Conservation (phyloP, 2,797 vertebrate species). For the Rhabdomys pumilio region DNA sequence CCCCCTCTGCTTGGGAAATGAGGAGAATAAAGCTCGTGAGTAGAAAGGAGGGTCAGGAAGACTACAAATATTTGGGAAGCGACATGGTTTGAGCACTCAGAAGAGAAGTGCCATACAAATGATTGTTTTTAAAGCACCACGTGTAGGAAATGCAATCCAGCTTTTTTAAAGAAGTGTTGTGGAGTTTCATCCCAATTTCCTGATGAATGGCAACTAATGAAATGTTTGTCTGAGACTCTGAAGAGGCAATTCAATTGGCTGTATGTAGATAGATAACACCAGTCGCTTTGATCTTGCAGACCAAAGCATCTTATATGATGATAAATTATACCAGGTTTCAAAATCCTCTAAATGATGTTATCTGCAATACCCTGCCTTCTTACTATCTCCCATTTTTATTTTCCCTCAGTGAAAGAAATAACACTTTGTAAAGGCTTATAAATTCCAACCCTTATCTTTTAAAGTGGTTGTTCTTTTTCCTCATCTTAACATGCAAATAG, state of each 20-base stretch:
- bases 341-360: slow-evolving; percentile 57
- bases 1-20: not conserved
- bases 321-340: slow-evolving; percentile 74
- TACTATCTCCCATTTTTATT: slow-evolving; percentile 61
- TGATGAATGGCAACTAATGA: slow-evolving; percentile 82
- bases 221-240: slow-evolving; percentile 81
- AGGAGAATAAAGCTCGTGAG: not conserved
- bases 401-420: slow-evolving; percentile 63
- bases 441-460: slow-evolving; percentile 75
- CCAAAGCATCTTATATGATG: slow-evolving; percentile 71
- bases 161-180: slow-evolving; percentile 65
- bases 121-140: slow-evolving; percentile 69
- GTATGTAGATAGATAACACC: slow-evolving; percentile 50
- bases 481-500: slow-evolving; percentile 72
- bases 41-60: slow-evolving; percentile 25
- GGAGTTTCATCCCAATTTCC: slow-evolving; percentile 78
- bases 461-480: slow-evolving; percentile 59
- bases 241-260: slow-evolving; percentile 74
- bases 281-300: slow-evolving; percentile 73
- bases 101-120: slow-evolving; percentile 50
- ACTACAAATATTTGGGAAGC: slow-evolving; percentile 70
- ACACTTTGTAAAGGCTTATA: slow-evolving; percentile 69
- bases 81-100: slow-evolving; percentile 10
- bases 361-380: slow-evolving; percentile 34
- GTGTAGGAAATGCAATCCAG: slow-evolving; percentile 71